Evolutionary conservation across 1,140 invertebrate species (phyloP).

Genomic region (Meloidogyne floridensis): DNA sequence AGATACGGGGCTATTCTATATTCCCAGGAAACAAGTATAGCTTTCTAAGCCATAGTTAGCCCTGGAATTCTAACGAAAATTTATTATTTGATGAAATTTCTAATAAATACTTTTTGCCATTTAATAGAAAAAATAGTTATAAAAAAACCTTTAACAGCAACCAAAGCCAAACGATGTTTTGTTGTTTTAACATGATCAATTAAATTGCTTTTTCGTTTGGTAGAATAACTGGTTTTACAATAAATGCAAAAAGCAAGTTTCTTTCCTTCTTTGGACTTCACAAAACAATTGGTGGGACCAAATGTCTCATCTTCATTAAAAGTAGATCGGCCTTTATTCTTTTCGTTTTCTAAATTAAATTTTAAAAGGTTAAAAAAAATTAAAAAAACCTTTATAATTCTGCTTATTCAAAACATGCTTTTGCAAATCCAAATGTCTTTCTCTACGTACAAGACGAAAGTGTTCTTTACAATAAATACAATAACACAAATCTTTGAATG

Average conservation of each 20-base stretch:
- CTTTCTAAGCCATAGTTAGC: too few relatives aligned
- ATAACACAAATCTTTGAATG: background rate
- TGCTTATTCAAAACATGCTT: background rate
- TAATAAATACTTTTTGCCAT: too few relatives aligned
- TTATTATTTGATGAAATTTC: too few relatives aligned
- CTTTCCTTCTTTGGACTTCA: background rate
- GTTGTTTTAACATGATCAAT: background rate
- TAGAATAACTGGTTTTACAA: background rate
- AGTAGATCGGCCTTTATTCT: background rate
- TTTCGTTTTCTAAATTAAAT: background rate
- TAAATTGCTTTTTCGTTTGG: background rate
- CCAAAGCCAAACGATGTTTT: background rate
- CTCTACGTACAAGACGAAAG: background rate
- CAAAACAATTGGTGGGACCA: background rate
- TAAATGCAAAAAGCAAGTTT: constrained; percentile 2
- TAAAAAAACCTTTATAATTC: constrained; percentile 1
- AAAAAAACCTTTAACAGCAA: background rate
- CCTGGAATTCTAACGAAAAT: too few relatives aligned
- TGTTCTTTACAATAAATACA: constrained; percentile 1
- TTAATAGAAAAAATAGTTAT: too few relatives aligned
- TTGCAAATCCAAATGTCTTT: background rate
- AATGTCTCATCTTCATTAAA: background rate
- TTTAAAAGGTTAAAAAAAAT: background rate
- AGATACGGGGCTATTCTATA: too few relatives aligned
- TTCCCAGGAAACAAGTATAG: too few relatives aligned